Conservation (phyloP, 1,140 invertebrate species). For the Cherax destructor region DNA sequence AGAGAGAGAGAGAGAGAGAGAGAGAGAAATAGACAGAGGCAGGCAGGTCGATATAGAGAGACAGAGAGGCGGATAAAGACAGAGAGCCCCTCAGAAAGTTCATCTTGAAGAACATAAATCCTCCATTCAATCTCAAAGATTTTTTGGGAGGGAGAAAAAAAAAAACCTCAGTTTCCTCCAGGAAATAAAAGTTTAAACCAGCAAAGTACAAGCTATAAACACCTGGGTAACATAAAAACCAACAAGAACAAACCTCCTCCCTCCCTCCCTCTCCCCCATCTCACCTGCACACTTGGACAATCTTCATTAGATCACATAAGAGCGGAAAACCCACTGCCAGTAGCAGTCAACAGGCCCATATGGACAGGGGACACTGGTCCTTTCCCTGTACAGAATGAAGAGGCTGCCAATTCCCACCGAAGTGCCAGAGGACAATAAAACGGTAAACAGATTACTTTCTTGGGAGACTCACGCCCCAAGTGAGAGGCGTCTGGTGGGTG, state of each 20-base stretch:
- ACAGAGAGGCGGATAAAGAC: too few species aligned
- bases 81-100: too few species aligned
- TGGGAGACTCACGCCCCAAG: neutral
- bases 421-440: conserved; percentile 47
- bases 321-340: neutral
- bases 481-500: too few species aligned
- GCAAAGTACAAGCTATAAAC: neutral
- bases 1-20: too few species aligned
- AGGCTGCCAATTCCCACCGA: conserved; percentile 37
- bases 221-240: neutral
- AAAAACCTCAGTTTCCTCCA: neutral
- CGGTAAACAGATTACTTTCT: conserved; percentile 41
- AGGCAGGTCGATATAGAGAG: too few species aligned
- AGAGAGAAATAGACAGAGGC: too few species aligned
- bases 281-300: neutral
- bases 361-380: neutral
- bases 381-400: conserved; percentile 22
- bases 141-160: neutral
- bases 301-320: neutral
- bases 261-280: neutral
- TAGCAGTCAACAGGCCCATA: neutral
- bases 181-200: too few species aligned
- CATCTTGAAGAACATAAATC: too few species aligned
- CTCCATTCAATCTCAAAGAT: too few species aligned
- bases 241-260: neutral